Evolutionary conservation across 2,113 vertebrate genomes (phyloP).

Genomic region (Passer montanus): DNA sequence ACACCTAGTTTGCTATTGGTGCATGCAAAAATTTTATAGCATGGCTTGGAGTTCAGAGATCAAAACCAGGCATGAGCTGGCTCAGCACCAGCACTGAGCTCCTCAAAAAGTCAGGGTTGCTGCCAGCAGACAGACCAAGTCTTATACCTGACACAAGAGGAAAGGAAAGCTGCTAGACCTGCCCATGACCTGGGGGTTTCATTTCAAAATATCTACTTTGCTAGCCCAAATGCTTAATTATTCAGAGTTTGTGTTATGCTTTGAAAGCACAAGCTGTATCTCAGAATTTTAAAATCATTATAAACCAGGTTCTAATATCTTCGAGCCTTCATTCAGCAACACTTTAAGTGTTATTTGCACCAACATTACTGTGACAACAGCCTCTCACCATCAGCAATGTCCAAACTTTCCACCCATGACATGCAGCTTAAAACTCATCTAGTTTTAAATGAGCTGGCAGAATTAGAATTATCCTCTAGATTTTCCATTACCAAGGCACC

Average conservation of each 20-base stretch:
- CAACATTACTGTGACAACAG: not conserved
- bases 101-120: not conserved
- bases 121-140: not conserved
- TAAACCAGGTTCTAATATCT: not conserved
- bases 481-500: slow-evolving; percentile 16
- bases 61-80: not conserved
- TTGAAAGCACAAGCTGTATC: not conserved
- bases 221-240: not conserved
- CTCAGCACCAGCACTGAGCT: not conserved
- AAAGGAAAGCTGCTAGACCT: not conserved
- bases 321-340: not conserved
- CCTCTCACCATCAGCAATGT: not conserved
- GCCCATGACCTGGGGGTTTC: not conserved
- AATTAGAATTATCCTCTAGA: not conserved
- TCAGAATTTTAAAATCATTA: not conserved
- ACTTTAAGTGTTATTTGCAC: not conserved
- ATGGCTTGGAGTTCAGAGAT: not conserved
- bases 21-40: not conserved
- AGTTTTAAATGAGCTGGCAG: slow-evolving; percentile 8
- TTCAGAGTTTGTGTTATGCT: not conserved
- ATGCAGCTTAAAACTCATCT: not conserved
- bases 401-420: not conserved
- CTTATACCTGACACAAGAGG: not conserved
- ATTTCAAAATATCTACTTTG: not conserved
- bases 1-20: not conserved